Base-by-base conservation (phyloP, 2,888 invertebrate genomes). In the Chirona hameri region DNA sequence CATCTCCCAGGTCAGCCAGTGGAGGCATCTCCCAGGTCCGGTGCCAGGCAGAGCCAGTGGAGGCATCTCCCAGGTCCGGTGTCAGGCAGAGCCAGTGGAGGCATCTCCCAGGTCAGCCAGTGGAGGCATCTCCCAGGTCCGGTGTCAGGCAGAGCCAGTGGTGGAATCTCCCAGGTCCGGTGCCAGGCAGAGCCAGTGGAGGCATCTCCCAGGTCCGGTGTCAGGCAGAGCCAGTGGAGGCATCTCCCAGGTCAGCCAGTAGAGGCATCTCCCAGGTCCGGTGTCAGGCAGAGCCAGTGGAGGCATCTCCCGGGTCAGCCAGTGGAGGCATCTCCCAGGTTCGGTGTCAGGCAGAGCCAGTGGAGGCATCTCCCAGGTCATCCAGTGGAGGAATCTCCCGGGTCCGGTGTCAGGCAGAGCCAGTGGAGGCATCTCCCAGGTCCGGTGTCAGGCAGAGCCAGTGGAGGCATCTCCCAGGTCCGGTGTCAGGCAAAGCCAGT, bases 31-130 rank as follows among this genome's bases (percentile, higher is more conserved):
- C 7, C 7, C 39, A 7, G 2, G 39, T 39, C 39, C 7, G 39
- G 39, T 39, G 39, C 39, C 4, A 7, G 5, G 88, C 87, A 83
- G 84, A 83, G 60, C 57, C 84, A 57, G 31, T 9, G 15, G 39
- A 9, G 81, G 39, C 39, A 39, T 39, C 7, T 7, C 7, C 7
- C 39, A 7, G 2, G 39, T 39, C 39, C 7, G 39, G 39, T 39
- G 39, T 7, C 4, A 7, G 5, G 88, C 87, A 83, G 84, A 83
- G 60, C 57, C 84, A 57, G 31, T 9, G 15, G 39, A 9, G 81
- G 39, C 39, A 39, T 39, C 7, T 7, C 7, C 7, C 39, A 7
- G 2, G 39, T 39, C 39, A 83, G 60, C 57, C 84, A 57, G 31
- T 9, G 15, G 39, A 9, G 81, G 39, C 39, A 39, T 39, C 7